phyloP scores from a whole-genome alignment of 2,113 vertebrate species.

The Todiramphus chloris region DNA sequence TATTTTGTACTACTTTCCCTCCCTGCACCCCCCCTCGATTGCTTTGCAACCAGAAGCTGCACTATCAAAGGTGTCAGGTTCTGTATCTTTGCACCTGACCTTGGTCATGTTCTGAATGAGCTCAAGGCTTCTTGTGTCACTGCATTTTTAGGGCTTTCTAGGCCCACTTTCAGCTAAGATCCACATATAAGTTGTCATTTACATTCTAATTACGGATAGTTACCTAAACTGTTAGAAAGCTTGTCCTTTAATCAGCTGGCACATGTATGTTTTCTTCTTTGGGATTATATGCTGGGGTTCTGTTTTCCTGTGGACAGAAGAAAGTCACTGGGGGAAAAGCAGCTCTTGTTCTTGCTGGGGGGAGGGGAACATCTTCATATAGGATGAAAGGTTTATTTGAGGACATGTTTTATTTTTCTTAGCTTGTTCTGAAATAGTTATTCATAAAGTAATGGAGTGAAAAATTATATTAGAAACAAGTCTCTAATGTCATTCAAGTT shows the following conservation, averaged over 20 bases:
- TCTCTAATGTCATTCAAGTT: not conserved
- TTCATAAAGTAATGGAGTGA: not conserved
- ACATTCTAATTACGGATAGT: not conserved
- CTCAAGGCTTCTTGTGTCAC: not conserved
- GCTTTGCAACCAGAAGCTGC: not conserved
- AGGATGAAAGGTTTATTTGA: not conserved
- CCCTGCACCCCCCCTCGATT: not conserved
- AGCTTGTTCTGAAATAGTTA: not conserved
- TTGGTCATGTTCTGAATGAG: not conserved
- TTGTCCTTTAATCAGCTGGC: not conserved
- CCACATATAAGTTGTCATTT: not conserved
- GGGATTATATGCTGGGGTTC: not conserved
- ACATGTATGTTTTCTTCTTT: not conserved
- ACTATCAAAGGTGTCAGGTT: not conserved
- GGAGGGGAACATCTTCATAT: not conserved
- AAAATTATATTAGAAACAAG: not conserved
- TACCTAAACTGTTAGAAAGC: not conserved
- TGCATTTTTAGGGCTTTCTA: not conserved
- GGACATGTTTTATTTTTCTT: not conserved
- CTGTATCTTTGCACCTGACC: not conserved
- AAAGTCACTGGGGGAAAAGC: not conserved
- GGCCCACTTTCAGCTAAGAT: not conserved
- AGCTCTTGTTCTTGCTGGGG: not conserved
- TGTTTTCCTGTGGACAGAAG: not conserved
- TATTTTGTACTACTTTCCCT: not conserved